phyloP scores from a whole-genome alignment of 2,113 vertebrate species.

The Potamarius usumacintae region DNA sequence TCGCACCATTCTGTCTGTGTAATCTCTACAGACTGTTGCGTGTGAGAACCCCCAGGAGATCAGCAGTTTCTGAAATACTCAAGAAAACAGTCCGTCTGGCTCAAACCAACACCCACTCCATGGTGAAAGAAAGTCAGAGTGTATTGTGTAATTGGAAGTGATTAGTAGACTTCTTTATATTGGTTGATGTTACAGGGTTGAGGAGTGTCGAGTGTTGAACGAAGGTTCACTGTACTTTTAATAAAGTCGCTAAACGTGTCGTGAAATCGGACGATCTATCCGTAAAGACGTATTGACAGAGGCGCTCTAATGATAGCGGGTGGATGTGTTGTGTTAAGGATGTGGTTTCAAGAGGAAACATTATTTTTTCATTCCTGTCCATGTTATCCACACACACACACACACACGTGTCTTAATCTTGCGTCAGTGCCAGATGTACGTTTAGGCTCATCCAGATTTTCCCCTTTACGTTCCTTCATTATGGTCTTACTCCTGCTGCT shows the following conservation, averaged over 20 bases:
- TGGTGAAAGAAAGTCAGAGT: no score
- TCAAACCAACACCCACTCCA: no score
- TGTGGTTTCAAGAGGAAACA: conserved; percentile 56
- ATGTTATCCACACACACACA: no score
- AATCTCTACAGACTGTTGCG: no score
- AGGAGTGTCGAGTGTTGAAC: background rate
- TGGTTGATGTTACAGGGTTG: background rate
- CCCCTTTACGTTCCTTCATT: background rate
- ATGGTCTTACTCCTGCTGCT: background rate
- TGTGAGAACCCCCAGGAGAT: no score
- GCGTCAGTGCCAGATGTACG: background rate
- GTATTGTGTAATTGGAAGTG: background rate
- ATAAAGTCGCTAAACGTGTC: background rate
- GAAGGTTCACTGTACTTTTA: no score
- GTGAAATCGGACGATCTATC: background rate
- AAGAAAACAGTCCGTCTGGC: no score
- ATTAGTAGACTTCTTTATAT: background rate
- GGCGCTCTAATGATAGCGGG: background rate
- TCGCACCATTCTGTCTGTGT: no score
- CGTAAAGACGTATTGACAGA: background rate
- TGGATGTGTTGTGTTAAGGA: conserved; percentile 22
- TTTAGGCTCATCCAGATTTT: background rate
- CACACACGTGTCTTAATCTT: background rate
- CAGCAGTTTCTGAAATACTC: no score
- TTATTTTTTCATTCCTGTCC: conserved; percentile 58